These are phyloP conservation scores for Goniozus legneri DNA, from an alignment of 1,140 invertebrate species.

Conservation along the genomic window DNA sequence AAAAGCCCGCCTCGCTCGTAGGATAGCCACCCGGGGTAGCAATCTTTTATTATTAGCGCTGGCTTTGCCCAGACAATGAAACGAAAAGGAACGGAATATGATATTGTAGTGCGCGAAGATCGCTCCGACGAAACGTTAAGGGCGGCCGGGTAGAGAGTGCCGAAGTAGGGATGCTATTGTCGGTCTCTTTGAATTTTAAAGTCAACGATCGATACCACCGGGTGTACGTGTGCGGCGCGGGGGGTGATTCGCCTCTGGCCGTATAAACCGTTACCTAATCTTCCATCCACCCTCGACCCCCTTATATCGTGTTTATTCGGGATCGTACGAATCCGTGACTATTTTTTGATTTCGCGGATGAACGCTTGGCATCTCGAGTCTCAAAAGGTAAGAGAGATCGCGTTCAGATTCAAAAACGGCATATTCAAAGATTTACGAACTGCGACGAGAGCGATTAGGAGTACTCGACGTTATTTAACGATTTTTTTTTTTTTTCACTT, in stretches of 20 bases:
- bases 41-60: slow-evolving; percentile 58
- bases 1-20: slow-evolving; percentile 10
- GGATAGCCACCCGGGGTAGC: slow-evolving; percentile 47
- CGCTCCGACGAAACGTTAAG: neutral
- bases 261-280: slow-evolving; percentile 34
- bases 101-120: slow-evolving; percentile 47
- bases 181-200: slow-evolving; percentile 58
- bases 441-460: no score
- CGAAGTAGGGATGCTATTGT: slow-evolving; percentile 56
- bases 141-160: slow-evolving; percentile 25
- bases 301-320: slow-evolving; percentile 27
- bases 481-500: no score
- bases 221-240: no score
- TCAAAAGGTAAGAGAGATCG: no score
- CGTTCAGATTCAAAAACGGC: no score
- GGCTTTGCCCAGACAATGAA: slow-evolving; percentile 56
- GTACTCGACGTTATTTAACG: no score
- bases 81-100: slow-evolving; percentile 56
- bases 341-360: no score
- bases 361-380: no score
- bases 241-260: slow-evolving; percentile 54
- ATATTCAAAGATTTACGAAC: no score
- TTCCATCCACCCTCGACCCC: slow-evolving; percentile 23
- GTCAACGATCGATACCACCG: slow-evolving; percentile 56
- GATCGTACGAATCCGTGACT: no score